Base-by-base conservation (phyloP, 1,140 invertebrate species). In the Hormaphis cornu region DNA sequence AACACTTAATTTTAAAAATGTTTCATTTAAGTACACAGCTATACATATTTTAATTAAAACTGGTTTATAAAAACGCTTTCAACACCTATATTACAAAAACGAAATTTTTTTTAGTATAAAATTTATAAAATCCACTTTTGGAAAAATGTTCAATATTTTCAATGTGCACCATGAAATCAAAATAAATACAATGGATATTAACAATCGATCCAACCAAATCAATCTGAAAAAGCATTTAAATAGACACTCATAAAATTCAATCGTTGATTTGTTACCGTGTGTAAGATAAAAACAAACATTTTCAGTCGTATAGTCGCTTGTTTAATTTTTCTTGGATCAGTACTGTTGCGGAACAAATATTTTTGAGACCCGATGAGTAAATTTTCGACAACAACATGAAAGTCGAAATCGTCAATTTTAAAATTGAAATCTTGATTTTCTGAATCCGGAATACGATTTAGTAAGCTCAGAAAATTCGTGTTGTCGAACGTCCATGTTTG, bases 401-500 rank as follows among this genome's bases (percentile, higher is more conserved):
- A 73, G 37, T 83, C 79, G 4, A 81, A 72, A 46, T 72, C 20
- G 40, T 80, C 76, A 72, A 82, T 80, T 28, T 75, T 70, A 46
- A 72, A 74, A 70, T 78, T 76, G 50, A 76, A 76, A 71, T 78
- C 75, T 70, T 77, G 76, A 73, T 77, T 78, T 72, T 86, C 84
- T 44, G 78, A 75, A 14, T 75, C 72, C 7, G 78, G 75, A 72
- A 86, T 75, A 16, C 74, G 70, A 8, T 78, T 72, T 69, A 78
- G 82, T 40, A 97, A 80, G 37, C 82, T 82, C 71, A 85, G 82
- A 22, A 95, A 88, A 76, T 96, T 96, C 71, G 89, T 86, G 74
- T 92, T 91, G 58, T 84, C 83, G 79, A 97, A 97, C 72, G 86
- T 83, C 93, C 93, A 97, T 76, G 95, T 86, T 74, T 90, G 84